Base-by-base conservation (phyloP, 2,888 invertebrate genomes). In the Crossocerus cetratus region DNA sequence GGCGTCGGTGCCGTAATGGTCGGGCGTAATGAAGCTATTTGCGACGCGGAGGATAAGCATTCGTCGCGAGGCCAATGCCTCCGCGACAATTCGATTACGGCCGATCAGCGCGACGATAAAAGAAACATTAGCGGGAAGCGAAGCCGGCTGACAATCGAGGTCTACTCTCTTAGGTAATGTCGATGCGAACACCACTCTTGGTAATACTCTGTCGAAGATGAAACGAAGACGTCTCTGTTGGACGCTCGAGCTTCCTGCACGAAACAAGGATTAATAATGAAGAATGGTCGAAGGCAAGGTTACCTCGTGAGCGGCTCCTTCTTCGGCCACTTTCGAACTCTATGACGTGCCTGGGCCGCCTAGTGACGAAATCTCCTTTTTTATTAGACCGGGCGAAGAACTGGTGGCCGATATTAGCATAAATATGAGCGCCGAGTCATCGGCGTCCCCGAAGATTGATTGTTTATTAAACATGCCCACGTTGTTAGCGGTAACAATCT, bases 81-180 rank as follows among this genome's bases (percentile, higher is more conserved):
- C 32, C 2, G 11, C 73, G 65, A 64, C 64, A 69, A 57, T 53
- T 43, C 61, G 58, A 11, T 49, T 21, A 18, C 43, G 23, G n/a
- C n/a, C 65, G 63, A 75, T 75, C 74, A 75, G 69, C 70, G 65
- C 60, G 60, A 64, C 67, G 63, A 60, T 73, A 72, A 81, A 77
- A 56, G 59, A 32, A 32, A 20, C 55, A 44, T 77, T 72, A 66
- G n/a, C 58, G 20, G 44, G 57, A 21, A 21, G 57, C 69, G 56
- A 21, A n/a, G 32, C 22, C 61, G 49, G 16, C 32, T 20, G 42
- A 11, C 55, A 53, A 13, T n/a, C 0, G 23, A 8, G 11, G 32
- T n/a, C n/a, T n/a, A 5, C 11, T 32, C 32, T 8, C 32, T 8
- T 1, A 32, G 11, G 32, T 11, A 32, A 32, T 11, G 4, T 5